Evolutionary conservation across 53 echinoderm and acorn worm species (phyloP).

Genomic region (Hippasteria phrygiana): DNA sequence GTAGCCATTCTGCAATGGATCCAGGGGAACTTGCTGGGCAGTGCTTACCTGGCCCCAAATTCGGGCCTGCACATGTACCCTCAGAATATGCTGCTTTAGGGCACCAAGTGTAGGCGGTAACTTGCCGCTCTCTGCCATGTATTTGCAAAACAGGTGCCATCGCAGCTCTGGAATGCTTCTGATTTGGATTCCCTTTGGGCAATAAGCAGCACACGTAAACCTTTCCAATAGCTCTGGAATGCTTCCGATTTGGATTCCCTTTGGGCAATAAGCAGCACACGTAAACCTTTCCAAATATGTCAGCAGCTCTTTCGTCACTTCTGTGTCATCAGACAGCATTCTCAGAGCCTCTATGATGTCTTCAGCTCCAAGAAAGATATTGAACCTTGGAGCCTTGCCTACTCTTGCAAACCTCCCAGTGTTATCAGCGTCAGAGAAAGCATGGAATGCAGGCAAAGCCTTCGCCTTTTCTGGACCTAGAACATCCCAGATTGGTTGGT

Average conservation of each 20-base stretch:
- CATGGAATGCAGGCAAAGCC: conserved; percentile 70
- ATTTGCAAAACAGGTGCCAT: conserved; percentile 67
- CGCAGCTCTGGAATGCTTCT: conserved; percentile 65
- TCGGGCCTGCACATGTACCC: conserved; percentile 52
- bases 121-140: conserved; percentile 60
- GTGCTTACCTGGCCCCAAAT: conserved; percentile 54
- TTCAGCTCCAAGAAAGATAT: conserved; percentile 46
- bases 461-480: conserved; percentile 52
- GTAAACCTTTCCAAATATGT: conserved; percentile 44
- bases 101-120: conserved; percentile 54
- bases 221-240: too few relatives aligned
- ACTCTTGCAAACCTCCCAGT: conserved; percentile 50
- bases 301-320: conserved; percentile 31
- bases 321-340: conserved; percentile 27
- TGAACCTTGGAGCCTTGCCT: conserved; percentile 56
- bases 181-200: conserved; percentile 56
- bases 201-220: conserved; percentile 58
- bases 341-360: conserved; percentile 42
- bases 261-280: conserved; percentile 52
- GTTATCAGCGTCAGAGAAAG: conserved; percentile 64
- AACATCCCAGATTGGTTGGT: conserved; percentile 52
- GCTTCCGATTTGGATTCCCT: too few relatives aligned
- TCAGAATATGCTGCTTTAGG: conserved; percentile 55
- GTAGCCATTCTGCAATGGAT: conserved; percentile 68
- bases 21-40: conserved; percentile 30